phyloP scores from a whole-genome alignment of 2,888 invertebrate genomes.

The Caenorhabditis sp. region DNA sequence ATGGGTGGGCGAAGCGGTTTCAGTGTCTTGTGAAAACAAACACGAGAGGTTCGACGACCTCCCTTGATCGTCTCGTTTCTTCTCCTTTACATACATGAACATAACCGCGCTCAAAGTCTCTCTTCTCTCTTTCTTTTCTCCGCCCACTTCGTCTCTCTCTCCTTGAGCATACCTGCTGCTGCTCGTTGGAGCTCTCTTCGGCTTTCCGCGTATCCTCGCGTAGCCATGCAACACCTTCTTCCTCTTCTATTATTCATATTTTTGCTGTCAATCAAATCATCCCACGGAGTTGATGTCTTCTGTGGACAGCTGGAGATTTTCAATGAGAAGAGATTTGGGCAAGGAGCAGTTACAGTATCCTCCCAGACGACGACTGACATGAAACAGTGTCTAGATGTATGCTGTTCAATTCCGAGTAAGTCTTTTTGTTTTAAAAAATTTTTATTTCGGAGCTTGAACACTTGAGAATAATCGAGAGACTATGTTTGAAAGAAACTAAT shows the following conservation, averaged over 20 bases:
- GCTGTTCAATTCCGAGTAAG: conserved; percentile 78
- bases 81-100: conserved; percentile 43
- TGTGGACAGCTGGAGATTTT: conserved; percentile 77
- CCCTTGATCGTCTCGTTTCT: conserved; percentile 15
- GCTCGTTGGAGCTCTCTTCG: conserved; percentile 17
- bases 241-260: conserved; percentile 13
- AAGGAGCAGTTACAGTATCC: conserved; percentile 69
- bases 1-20: conserved; percentile 49
- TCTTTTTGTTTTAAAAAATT: conserved; percentile 14
- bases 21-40: conserved; percentile 60
- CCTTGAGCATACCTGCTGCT: conserved; percentile 41
- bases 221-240: conserved; percentile 40
- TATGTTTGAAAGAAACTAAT: too few species aligned
- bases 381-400: conserved; percentile 77
- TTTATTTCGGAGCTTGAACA: too few species aligned
- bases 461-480: too few species aligned
- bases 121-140: conserved; percentile 30
- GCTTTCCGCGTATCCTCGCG: conserved; percentile 43
- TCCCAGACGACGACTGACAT: conserved; percentile 75
- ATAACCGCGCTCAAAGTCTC: conserved; percentile 43
- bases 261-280: background rate
- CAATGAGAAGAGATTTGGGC: conserved; percentile 78
- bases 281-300: conserved; percentile 73
- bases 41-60: conserved; percentile 47
- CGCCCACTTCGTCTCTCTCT: conserved; percentile 36